Conservation (phyloP, 2,888 invertebrate species). For the Pachliopta kotzebuea region DNA sequence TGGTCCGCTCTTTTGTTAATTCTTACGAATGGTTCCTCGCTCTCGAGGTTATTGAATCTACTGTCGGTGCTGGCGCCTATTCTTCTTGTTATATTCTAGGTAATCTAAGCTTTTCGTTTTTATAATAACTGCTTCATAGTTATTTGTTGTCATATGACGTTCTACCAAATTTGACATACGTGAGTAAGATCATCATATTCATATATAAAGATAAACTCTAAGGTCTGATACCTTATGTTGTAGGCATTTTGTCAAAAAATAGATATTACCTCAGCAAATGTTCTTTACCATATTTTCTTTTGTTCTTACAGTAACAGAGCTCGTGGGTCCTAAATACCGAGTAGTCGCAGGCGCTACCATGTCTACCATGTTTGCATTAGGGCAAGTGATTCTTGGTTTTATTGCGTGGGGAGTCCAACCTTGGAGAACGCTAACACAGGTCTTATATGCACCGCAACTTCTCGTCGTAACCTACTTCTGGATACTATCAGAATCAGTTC, state of each 20-base stretch:
- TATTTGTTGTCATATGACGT: too few species aligned
- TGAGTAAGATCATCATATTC: too few species aligned
- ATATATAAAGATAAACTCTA: too few species aligned
- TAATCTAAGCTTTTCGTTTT: conserved; percentile 40
- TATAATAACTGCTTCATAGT: not conserved
- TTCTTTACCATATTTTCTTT: too few species aligned
- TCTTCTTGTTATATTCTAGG: conserved; percentile 87
- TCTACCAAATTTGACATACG: too few species aligned
- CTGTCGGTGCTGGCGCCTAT: conserved; percentile 85
- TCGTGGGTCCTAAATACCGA: conserved; percentile 87
- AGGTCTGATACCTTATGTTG: too few species aligned
- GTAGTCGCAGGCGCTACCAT: conserved; percentile 87
- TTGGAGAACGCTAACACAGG: conserved; percentile 85
- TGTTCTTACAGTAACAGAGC: conserved; percentile 83
- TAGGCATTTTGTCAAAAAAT: too few species aligned
- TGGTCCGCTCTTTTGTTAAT: conserved; percentile 84
- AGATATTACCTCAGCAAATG: too few species aligned
- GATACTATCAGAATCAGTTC: conserved; percentile 86
- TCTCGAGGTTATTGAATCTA: conserved; percentile 86
- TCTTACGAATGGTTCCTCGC: conserved; percentile 85
- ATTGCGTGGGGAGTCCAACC: conserved; percentile 85
- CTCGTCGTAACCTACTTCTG: conserved; percentile 85
- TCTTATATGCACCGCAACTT: conserved; percentile 86
- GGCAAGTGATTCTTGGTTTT: conserved; percentile 86
- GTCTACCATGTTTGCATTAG: conserved; percentile 86